Conservation (phyloP, 2,113 vertebrate species). For the Calonectris borealis region DNA sequence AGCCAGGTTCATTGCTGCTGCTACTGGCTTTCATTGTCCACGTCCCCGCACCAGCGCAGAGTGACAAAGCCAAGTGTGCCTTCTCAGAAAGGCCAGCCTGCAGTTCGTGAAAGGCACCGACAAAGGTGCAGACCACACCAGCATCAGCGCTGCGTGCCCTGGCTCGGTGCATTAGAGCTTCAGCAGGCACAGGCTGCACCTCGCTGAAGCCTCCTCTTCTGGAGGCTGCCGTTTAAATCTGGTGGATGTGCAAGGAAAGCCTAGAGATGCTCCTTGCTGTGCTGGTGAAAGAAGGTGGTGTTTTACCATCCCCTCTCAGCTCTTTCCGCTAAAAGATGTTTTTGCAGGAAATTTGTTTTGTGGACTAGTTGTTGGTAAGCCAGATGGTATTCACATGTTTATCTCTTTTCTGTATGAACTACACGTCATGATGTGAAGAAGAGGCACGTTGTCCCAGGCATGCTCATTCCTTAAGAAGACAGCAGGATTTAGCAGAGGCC, state of each 20-base stretch:
- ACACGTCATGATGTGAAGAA: background rate
- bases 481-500: background rate
- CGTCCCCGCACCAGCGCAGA: background rate
- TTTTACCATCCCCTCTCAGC: background rate
- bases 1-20: background rate
- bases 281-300: background rate
- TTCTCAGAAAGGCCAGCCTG: background rate
- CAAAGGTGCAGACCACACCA: accelerated
- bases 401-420: background rate
- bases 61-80: background rate
- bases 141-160: background rate
- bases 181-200: background rate
- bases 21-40: background rate
- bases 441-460: accelerated
- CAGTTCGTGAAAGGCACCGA: background rate
- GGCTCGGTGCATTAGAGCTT: background rate
- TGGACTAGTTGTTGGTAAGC: background rate
- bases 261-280: background rate
- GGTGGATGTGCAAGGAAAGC: background rate
- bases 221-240: background rate
- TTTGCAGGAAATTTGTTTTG: background rate
- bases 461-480: background rate
- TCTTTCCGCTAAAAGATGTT: background rate
- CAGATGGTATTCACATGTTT: background rate
- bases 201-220: background rate